Base-by-base conservation (phyloP, 2,113 vertebrate genomes). In the Coryphaenoides rupestris region DNA sequence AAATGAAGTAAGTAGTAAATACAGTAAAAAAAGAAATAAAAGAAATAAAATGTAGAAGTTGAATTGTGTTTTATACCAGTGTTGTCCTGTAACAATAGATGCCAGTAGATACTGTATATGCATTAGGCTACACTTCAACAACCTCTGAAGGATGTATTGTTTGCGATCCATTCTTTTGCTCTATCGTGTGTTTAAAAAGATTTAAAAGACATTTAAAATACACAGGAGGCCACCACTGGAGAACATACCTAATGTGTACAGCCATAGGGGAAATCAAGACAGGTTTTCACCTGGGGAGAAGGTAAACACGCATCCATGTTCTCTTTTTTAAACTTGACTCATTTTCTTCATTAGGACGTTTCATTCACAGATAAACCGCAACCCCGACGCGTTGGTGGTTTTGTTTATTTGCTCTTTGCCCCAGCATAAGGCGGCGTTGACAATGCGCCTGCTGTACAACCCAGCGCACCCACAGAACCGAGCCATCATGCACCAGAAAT, bases 391-490 rank as follows among this genome's bases (percentile, higher is more conserved):
- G n/a, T n/a, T n/a, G n/a, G n/a, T n/a, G n/a, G n/a, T n/a, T n/a
- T n/a, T 19, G 52, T 65, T 70, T 62, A 75, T 4, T 87, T 64
- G 82, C 24, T 75, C 75, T 0, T 67, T 1, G 58, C 6, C 66
- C 40, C 83, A 95, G 92, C 84, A 70, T 71, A 92, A 92, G 76
- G 63, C 84, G 65, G 87, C 88, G 21, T 65, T 90, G 82, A 82
- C 83, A 55, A 65, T 83, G 75, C 92, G 84, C 75, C 76, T 93
- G 55, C 55, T 90, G 60, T 77, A 70, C 73, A 86, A 92, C 58
- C 82, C 90, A 12, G 74, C 84, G 60, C 86, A 88, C 56, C 50
- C 46, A 9, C 79, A 75, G 58, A 84, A 86, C 84, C 90, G 91
- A 82, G 79, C 65, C 55, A 56, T 65, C 26, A 70, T 93, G 64